These are phyloP conservation scores for Syngnathus floridae DNA, from an alignment of 2,113 vertebrate genomes.

Conservation along the genomic window DNA sequence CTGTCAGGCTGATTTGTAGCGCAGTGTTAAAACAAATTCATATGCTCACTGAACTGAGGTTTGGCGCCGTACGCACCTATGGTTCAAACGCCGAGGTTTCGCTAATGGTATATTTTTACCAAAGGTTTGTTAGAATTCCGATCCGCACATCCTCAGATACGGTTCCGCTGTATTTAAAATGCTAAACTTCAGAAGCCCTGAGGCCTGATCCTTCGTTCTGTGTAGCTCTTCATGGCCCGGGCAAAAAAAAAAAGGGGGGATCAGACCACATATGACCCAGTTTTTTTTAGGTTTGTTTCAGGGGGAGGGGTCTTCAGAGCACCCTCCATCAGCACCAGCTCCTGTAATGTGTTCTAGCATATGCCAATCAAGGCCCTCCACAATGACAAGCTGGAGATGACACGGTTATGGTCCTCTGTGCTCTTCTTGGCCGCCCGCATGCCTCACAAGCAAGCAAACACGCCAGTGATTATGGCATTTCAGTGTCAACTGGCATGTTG, in stretches of 20 bases:
- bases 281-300: slow-evolving; percentile 47
- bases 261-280: slow-evolving; percentile 55
- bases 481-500: slow-evolving; percentile 64
- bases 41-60: too few relatives aligned
- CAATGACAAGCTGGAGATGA: slow-evolving; percentile 61
- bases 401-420: slow-evolving; percentile 47
- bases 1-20: too few relatives aligned
- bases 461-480: slow-evolving; percentile 64
- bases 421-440: slow-evolving; percentile 47
- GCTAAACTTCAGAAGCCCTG: slow-evolving; percentile 26
- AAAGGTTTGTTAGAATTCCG: background rate
- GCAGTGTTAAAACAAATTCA: too few relatives aligned
- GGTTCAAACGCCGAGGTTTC: background rate
- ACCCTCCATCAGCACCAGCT: slow-evolving; percentile 57
- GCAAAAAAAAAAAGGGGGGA: slow-evolving; percentile 33
- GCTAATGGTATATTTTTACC: background rate
- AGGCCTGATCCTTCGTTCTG: slow-evolving; percentile 35
- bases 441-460: slow-evolving; percentile 54
- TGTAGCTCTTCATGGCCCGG: slow-evolving; percentile 15
- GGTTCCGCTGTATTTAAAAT: slow-evolving; percentile 1
- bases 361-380: slow-evolving; percentile 59
- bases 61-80: background rate
- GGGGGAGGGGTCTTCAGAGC: slow-evolving; percentile 44
- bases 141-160: background rate
- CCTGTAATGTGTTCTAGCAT: slow-evolving; percentile 59